phyloP scores from a whole-genome alignment of 64 coral and sea anemone species.

The Anthopleura sola region DNA sequence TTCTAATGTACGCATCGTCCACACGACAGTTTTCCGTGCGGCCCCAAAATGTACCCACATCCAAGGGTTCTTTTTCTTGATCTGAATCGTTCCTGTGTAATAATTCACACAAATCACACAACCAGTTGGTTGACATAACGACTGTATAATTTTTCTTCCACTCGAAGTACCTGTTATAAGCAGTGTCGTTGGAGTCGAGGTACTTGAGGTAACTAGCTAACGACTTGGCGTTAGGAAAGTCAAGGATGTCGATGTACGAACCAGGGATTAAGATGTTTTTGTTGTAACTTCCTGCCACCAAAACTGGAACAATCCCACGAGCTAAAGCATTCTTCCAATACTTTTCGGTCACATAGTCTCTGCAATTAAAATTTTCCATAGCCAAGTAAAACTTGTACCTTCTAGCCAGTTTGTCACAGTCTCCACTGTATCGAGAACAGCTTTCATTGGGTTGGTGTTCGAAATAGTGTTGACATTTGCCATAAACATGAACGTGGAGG shows the following conservation, averaged over 20 bases:
- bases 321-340: conserved; percentile 40
- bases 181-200: conserved; percentile 55
- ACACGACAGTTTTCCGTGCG: not conserved
- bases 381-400: conserved; percentile 47
- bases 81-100: not conserved
- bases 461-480: conserved; percentile 13
- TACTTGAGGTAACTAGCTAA: conserved; percentile 53
- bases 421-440: not conserved
- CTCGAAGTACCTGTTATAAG: conserved; percentile 55
- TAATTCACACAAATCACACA: not conserved
- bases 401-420: conserved; percentile 19
- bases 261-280: conserved; percentile 30
- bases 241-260: conserved; percentile 54
- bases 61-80: not conserved
- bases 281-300: conserved; percentile 36
- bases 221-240: conserved; percentile 42
- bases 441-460: conserved; percentile 15
- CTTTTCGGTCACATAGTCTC: conserved; percentile 42
- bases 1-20: not conserved
- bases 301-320: conserved; percentile 38
- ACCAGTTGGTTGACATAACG: not conserved
- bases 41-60: not conserved
- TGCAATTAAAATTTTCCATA: conserved; percentile 38
- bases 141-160: conserved; percentile 48
- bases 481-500: conserved; percentile 40